Evolutionary conservation across 2,113 vertebrate species (phyloP).

Genomic region (Orycteropus afer): DNA sequence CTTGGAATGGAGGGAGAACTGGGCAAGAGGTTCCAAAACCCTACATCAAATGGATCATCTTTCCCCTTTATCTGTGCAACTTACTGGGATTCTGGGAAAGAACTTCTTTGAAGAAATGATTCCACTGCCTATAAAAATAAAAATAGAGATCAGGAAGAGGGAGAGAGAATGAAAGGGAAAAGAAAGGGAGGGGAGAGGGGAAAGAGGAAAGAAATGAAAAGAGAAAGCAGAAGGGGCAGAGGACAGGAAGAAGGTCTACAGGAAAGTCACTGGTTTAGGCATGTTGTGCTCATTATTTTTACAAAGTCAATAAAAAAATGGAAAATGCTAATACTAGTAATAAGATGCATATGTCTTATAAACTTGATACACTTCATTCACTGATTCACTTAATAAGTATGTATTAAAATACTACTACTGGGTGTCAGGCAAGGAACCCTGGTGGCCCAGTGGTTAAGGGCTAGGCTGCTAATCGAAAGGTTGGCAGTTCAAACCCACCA

Average conservation of each 20-base stretch:
- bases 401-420: neutral
- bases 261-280: neutral
- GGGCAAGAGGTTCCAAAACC: neutral
- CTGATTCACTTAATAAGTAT: neutral
- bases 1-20: neutral
- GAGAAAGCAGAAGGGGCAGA: neutral
- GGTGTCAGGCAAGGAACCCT: no score
- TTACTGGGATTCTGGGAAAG: neutral
- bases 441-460: no score
- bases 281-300: neutral
- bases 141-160: neutral
- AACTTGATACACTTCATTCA: neutral
- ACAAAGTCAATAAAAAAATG: constrained; percentile 1
- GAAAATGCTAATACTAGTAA: neutral
- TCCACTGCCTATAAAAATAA: neutral
- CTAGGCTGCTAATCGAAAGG: no score
- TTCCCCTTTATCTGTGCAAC: neutral
- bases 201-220: no score
- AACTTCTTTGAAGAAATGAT: neutral
- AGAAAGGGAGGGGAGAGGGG: neutral
- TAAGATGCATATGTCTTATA: neutral
- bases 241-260: neutral
- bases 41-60: neutral
- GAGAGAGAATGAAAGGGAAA: neutral
- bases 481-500: no score